Evolutionary conservation across 2,797 vertebrate genomes (phyloP).

Genomic region (Craterocephalus amniculus): DNA sequence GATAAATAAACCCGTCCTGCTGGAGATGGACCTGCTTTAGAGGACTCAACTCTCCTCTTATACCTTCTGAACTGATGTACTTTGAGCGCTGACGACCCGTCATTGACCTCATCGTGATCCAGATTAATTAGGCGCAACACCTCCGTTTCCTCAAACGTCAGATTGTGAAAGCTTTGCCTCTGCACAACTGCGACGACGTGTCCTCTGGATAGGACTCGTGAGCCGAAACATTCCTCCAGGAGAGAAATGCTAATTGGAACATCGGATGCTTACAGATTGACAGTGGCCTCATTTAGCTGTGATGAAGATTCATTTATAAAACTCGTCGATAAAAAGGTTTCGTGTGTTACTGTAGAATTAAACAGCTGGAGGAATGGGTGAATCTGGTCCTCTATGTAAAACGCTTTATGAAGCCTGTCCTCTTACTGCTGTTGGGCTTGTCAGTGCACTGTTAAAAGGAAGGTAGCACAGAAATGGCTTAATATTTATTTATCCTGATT

Average conservation of each 20-base stretch:
- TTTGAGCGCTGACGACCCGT: conserved; percentile 3
- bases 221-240: conserved; percentile 9
- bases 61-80: background rate
- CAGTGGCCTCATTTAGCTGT: background rate
- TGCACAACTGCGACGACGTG: conserved; percentile 10
- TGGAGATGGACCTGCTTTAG: conserved; percentile 25
- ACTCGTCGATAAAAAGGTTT: background rate
- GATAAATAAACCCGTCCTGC: conserved; percentile 12
- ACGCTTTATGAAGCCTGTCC: conserved; percentile 36
- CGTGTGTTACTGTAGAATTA: background rate
- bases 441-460: conserved; percentile 56
- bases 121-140: conserved; percentile 10
- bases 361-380: no score
- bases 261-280: background rate
- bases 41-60: conserved; percentile 21
- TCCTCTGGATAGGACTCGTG: conserved; percentile 19
- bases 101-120: conserved; percentile 9
- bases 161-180: conserved; percentile 6
- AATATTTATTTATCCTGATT: conserved; percentile 76
- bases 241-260: conserved; percentile 2
- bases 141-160: conserved; percentile 8
- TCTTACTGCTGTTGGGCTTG: conserved; percentile 47
- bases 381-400: conserved; percentile 14
- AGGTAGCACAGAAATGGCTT: conserved; percentile 45
- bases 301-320: background rate